Percentiles rank a stretch among this genome's conserved stretches.
These are phyloP conservation scores for Drosophila anceps DNA, from an alignment of 2,888 invertebrate genomes.

Conservation along the genomic window DNA sequence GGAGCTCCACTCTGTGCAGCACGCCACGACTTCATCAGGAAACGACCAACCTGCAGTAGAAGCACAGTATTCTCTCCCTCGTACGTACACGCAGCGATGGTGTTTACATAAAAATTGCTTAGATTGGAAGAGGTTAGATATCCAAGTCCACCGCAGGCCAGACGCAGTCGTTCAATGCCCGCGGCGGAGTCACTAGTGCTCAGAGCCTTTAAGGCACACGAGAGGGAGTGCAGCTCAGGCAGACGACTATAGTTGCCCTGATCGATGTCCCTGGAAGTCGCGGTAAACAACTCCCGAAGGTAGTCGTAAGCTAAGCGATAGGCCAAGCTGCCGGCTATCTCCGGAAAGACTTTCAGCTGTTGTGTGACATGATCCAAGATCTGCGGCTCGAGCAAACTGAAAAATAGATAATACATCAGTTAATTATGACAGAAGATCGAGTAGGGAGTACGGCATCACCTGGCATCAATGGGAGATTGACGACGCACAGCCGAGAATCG, in stretches of 20 bases:
- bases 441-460: conserved; percentile 86
- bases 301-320: conserved; percentile 90
- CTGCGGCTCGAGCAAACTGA: conserved; percentile 90
- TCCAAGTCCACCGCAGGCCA: conserved; percentile 98
- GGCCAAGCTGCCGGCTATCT: conserved; percentile 92
- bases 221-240: conserved; percentile 94
- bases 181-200: conserved; percentile 89
- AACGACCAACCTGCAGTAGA: conserved; percentile 94
- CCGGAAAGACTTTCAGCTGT: conserved; percentile 95
- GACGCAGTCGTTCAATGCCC: conserved; percentile 92
- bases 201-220: conserved; percentile 96
- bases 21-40: conserved; percentile 92
- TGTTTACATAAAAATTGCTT: conserved; percentile 91
- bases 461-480: conserved; percentile 93
- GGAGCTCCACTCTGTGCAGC: conserved; percentile 87
- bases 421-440: background rate
- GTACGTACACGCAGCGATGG: conserved; percentile 95
- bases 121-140: conserved; percentile 94
- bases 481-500: conserved; percentile 95
- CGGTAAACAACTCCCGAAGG: conserved; percentile 93
- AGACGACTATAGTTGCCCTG: conserved; percentile 91
- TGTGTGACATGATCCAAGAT: conserved; percentile 97
- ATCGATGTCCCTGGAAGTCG: conserved; percentile 91
- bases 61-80: conserved; percentile 99
- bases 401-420: background rate